Conservation (phyloP, 1,140 invertebrate species). For the Riptortus pedestris region DNA sequence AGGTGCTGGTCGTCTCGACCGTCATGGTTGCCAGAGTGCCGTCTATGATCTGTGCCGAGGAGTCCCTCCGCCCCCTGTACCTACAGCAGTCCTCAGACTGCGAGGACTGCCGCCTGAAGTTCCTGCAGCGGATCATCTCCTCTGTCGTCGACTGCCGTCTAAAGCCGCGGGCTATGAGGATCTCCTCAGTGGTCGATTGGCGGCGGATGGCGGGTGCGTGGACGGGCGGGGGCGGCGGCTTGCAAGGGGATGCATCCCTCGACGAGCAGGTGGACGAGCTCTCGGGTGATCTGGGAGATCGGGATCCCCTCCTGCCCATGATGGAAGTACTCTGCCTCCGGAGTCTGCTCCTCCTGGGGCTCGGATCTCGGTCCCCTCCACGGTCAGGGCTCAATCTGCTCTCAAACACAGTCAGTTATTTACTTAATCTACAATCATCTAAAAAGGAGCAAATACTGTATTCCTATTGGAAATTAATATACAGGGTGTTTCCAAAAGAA, state of each 20-base stretch:
- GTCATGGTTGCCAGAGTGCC: conserved; percentile 88
- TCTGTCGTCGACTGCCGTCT: conserved; percentile 80
- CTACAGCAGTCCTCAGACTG: conserved; percentile 40
- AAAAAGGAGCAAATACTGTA: too few species aligned
- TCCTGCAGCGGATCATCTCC: conserved; percentile 81
- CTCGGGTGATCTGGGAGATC: conserved; percentile 51
- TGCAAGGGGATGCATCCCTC: conserved; percentile 39
- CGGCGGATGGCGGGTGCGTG: conserved; percentile 62
- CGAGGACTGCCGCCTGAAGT: conserved; percentile 50
- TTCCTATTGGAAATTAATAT: too few species aligned
- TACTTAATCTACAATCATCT: too few species aligned
- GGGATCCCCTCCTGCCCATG: conserved; percentile 36
- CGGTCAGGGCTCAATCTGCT: conserved; percentile 63
- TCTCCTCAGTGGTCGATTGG: conserved; percentile 84
- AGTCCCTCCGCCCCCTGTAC: conserved; percentile 70
- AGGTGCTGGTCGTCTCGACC: conserved; percentile 79
- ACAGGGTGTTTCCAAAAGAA: too few species aligned
- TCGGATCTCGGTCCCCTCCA: conserved; percentile 59
- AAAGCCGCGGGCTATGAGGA: conserved; percentile 78
- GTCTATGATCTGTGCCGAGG: conserved; percentile 78
- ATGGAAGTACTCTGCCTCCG: conserved; percentile 36
- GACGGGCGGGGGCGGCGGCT: conserved; percentile 35
- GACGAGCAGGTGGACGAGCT: conserved; percentile 61
- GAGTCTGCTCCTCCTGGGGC: conserved; percentile 49
- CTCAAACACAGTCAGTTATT: conserved; percentile 38